Evolutionary conservation across 2,888 invertebrate species (phyloP), one percentile per base, ranked within the genome.

Genomic region (Athripsodes cinereus): DNA sequence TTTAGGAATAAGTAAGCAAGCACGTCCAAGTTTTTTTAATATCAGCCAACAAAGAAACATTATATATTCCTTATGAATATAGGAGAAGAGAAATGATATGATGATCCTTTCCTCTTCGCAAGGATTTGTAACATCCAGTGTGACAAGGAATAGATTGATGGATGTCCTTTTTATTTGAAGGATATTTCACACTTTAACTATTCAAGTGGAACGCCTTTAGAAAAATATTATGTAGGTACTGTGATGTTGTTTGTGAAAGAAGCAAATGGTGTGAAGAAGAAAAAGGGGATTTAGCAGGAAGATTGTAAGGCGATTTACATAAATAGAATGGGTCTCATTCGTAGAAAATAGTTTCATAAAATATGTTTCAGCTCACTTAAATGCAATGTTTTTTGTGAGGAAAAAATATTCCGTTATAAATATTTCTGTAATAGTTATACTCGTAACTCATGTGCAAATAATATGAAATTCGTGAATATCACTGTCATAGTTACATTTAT

Each of bases 141-240:
- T 57, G 58, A 55, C 52, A 22, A 54, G 51, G 21, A 40, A 40
- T 44, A 53, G 53, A 19, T 46, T 62, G 62, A 62, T 62, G 62
- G 57, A 59, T 62, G 55, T 59, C 48, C 52, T 13, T 40, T 16
- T 26, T 53, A 46, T 49, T 50, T 53, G 50, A 34, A 48, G 34
- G 53, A 59, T 59, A 57, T 55, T 56, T 59, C 54, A 46, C 40
- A 57, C 57, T 52, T 53, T 35, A 48, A 35, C 57, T 22, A 53
- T 57, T 53, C 57, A 49, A 22, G 8, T 16, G 40, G 40, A 40
- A 40, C 52, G 40, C 13, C 16, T 40, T 40, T 40, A 40, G 40
- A 40, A 40, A 40, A 40, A 40, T 40, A 40, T 40, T n/a, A 40
- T 40, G 13, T 31, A 31, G 11, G 11, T n/a, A 40, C 13, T 3